phyloP scores from a whole-genome alignment of 1,140 invertebrate genomes.

The Agrilus planipennis region DNA sequence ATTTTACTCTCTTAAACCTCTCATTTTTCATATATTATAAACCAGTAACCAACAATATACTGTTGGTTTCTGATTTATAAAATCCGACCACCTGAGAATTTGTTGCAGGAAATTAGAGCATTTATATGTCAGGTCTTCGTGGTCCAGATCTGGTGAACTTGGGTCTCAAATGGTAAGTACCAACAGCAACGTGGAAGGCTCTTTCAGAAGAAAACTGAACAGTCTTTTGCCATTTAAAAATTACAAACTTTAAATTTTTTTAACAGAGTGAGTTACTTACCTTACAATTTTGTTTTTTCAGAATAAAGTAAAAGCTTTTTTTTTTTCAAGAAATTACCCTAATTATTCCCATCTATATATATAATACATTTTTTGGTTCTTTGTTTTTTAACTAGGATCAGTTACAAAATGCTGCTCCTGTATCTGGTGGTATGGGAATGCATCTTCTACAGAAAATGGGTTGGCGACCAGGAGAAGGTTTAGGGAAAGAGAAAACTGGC shows the following conservation, averaged over 20 bases:
- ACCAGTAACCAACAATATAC: slow-evolving; percentile 2
- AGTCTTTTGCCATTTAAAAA: too few species aligned
- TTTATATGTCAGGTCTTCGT: slow-evolving; percentile 10
- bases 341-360: too few species aligned
- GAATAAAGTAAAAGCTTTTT: background rate
- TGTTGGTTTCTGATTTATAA: slow-evolving; percentile 16
- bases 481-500: slow-evolving; percentile 91
- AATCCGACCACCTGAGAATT: slow-evolving; percentile 51
- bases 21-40: background rate
- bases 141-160: slow-evolving; percentile 4
- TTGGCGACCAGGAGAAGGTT: slow-evolving; percentile 89
- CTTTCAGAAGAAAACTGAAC: too few species aligned
- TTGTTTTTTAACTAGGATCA: slow-evolving; percentile 56
- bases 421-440: slow-evolving; percentile 91
- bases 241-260: background rate
- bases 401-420: slow-evolving; percentile 68
- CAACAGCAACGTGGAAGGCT: too few species aligned
- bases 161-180: background rate
- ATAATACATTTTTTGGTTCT: too few species aligned
- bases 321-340: too few species aligned
- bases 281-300: background rate
- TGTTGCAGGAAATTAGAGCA: slow-evolving; percentile 45
- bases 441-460: slow-evolving; percentile 95
- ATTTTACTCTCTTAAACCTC: background rate
- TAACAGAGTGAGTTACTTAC: background rate